Percentiles rank a stretch among this genome's conserved stretches.
These are phyloP conservation scores for Prolemur simus DNA, from an alignment of 2,113 vertebrate species.

Conservation along the genomic window DNA sequence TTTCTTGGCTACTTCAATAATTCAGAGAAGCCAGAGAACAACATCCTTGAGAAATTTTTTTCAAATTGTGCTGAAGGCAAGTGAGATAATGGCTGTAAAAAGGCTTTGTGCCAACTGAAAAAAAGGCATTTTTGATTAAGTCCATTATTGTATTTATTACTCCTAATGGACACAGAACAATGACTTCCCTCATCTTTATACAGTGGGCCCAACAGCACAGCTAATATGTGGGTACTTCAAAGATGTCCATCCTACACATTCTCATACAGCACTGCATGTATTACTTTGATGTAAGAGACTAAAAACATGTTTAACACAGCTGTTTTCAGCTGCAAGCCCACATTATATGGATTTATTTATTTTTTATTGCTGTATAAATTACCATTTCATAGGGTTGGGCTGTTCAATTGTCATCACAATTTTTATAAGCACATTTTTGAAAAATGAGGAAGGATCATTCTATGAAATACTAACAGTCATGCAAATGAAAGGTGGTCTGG, in stretches of 20 bases:
- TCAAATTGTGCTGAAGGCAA: slow-evolving; percentile 30
- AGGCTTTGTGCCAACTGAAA: background rate
- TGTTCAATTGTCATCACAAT: slow-evolving; percentile 72
- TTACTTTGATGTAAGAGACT: slow-evolving; percentile 65
- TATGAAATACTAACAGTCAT: slow-evolving; percentile 41
- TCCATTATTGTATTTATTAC: background rate
- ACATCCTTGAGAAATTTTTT: slow-evolving; percentile 26
- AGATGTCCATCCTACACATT: background rate
- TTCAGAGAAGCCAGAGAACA: slow-evolving; percentile 24
- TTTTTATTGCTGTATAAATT: slow-evolving; percentile 74
- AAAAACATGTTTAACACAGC: slow-evolving; percentile 47
- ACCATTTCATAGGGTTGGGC: slow-evolving; percentile 53
- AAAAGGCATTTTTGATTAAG: slow-evolving; percentile 6
- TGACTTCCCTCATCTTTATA: background rate
- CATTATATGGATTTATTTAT: slow-evolving; percentile 69
- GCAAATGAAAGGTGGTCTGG: slow-evolving; percentile 39
- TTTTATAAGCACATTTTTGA: slow-evolving; percentile 66
- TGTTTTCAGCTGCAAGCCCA: slow-evolving; percentile 23
- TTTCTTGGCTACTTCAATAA: slow-evolving; percentile 22
- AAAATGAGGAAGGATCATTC: slow-evolving; percentile 56
- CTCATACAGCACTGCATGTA: background rate
- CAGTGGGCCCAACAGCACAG: background rate
- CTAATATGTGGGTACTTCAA: slow-evolving; percentile 33
- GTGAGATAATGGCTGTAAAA: slow-evolving; percentile 5
- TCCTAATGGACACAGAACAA: slow-evolving; percentile 24